These are phyloP conservation scores for Catharus fuscescens DNA, from an alignment of 2,113 vertebrate genomes.

Conservation along the genomic window DNA sequence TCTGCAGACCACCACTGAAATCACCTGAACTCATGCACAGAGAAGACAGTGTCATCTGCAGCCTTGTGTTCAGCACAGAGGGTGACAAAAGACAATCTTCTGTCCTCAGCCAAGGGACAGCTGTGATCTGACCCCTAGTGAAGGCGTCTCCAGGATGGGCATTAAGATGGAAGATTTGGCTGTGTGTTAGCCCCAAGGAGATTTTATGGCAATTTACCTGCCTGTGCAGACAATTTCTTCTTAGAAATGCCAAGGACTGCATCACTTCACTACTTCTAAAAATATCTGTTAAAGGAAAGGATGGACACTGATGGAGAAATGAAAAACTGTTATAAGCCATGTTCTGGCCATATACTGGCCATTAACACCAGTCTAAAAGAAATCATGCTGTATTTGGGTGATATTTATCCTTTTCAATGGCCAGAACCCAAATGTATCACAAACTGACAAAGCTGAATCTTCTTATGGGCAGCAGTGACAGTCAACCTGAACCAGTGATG, in stretches of 20 bases:
- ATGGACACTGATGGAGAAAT: background rate
- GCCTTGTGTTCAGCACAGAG: background rate
- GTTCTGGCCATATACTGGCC: background rate
- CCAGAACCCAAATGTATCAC: background rate
- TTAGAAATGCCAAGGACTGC: background rate
- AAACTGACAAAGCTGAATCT: background rate
- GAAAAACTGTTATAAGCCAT: background rate
- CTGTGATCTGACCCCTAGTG: background rate
- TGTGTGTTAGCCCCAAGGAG: background rate
- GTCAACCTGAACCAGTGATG: accelerated
- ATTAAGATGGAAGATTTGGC: background rate
- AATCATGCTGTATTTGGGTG: background rate
- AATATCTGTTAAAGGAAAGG: background rate
- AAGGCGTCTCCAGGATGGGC: background rate
- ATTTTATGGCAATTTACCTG: background rate
- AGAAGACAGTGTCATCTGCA: background rate
- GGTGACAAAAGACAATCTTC: background rate
- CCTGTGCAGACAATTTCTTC: background rate
- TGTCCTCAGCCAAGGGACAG: background rate
- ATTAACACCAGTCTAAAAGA: background rate
- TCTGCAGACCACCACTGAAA: background rate
- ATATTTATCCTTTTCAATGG: background rate
- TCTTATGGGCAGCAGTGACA: background rate
- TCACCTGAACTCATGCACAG: background rate
- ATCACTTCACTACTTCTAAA: background rate